Evolutionary conservation across 2,888 invertebrate species (phyloP), one percentile per base, ranked within the genome.

Genomic region (Clanis bilineata): DNA sequence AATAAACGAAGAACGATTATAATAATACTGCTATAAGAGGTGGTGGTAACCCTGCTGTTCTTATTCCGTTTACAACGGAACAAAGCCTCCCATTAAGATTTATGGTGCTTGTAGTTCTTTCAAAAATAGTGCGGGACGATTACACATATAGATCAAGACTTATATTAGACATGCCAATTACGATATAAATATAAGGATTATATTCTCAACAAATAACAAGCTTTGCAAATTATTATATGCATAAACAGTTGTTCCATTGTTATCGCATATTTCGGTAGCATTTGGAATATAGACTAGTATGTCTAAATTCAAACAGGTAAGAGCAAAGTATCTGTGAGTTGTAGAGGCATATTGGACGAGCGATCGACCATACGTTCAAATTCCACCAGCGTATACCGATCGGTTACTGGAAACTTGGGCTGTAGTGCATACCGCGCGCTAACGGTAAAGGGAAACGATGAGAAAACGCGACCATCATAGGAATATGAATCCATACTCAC

Each of bases 371-470:
- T 51, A 18, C 32, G 32, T 32, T 28, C 51, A 21, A 51, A 51
- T 51, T 51, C 51, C 51, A 51, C 18, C 32, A 51, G 18, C 51
- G 51, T 51, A 51, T 51, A 51, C 51, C 18, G 18, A 51, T 51
- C 51, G 28, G 28, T 51, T 32, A 32, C 28, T 51, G 51, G 51
- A 51, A 51, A 51, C 51, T 18, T 28, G 18, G 41, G 32, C 28
- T 47, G 25, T 25, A 47, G 45, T 51, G 41, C 51, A 51, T 51
- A 32, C 51, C 51, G 32, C 51, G 18, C 18, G 21, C 32, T 51
- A 51, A 51, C 51, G 51, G 51, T 51, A 51, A 51, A 51, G 51
- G 51, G 51, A 51, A 51, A 32, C 18, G 51, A 51, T 32, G 51
- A 51, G 47, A 51, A 51, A 32, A 32, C 32, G 12, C 45, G 45